Evolutionary conservation across 2,113 vertebrate genomes (phyloP).

Genomic region (Gasterosteus aculeatus): DNA sequence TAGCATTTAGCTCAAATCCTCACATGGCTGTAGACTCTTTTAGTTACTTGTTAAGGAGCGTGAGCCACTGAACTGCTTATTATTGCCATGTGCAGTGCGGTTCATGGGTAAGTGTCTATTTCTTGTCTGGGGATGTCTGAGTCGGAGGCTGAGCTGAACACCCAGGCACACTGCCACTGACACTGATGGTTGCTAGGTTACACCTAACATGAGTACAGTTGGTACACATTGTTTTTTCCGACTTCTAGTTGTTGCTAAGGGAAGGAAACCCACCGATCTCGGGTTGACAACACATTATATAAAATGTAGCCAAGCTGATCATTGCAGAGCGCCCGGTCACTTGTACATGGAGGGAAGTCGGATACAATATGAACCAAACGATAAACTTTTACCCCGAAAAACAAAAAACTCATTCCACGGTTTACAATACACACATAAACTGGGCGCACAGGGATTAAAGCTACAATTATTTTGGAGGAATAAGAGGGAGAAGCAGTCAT

Average conservation of each 20-base stretch:
- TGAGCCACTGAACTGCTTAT: background rate
- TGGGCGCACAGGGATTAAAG: slow-evolving; percentile 1
- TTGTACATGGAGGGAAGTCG: background rate
- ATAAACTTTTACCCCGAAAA: background rate
- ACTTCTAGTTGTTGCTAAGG: too few relatives aligned
- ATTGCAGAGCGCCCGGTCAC: background rate
- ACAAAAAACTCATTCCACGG: background rate
- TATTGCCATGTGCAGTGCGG: background rate
- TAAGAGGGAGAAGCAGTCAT: background rate
- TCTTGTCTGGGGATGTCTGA: background rate
- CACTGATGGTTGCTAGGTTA: background rate
- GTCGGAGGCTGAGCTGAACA: background rate
- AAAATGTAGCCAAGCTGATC: background rate
- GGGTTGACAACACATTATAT: background rate
- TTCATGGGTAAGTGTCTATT: background rate
- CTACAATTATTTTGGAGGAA: background rate
- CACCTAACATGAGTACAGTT: background rate
- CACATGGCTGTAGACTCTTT: background rate
- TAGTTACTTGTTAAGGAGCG: background rate
- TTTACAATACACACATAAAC: background rate
- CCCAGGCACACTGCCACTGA: background rate
- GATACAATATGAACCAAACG: background rate
- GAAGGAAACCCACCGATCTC: background rate
- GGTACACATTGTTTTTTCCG: background rate
- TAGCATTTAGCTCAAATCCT: background rate